Evolutionary conservation across 2,113 vertebrate species (phyloP), one percentile per base, ranked within the genome.

Genomic region (Ciconia stormi): DNA sequence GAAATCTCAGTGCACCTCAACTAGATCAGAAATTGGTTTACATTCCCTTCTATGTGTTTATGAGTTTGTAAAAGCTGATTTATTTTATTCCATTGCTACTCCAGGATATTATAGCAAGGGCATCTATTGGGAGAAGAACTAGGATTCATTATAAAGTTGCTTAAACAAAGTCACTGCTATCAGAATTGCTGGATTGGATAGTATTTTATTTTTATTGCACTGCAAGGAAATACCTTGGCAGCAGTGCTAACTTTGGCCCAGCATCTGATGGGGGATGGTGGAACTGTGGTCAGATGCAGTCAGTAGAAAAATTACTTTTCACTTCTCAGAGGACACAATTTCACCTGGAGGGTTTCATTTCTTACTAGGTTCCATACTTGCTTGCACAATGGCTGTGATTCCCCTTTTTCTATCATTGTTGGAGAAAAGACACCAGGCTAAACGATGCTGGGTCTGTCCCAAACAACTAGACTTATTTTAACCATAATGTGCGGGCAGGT

Each of bases 21-120:
- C 93, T 73, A 82, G 91, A 93, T 95, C 97, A 94, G 94, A 96
- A 97, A 98, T 97, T 97, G 96, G 93, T 96, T 98, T 95, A 96
- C 91, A 91, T 81, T 96, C 73, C 91, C 82, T 93, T 89, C 94
- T 89, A 81, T 90, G 92, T 97, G 97, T 96, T 97, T 96, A 91
- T 94, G 95, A 82, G 93, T 96, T 96, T 74, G 93, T 95, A 95
- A 96, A 95, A 97, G 78, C 81, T 94, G 97, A 90, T 94, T 95
- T 97, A 94, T 96, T 95, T 92, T 58, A 92, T 90, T 42, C 82
- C 8, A 9, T 82, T 91, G 84, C 89, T 84, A 88, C 92, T 89
- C 44, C 7, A 82, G 62, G 89, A 85, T 90, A 96, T 96, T 94
- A 92, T 3, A 49, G 55, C 96, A 59, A 87, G 95, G 82, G 59